Base-by-base conservation (phyloP, 2,888 invertebrate species). In the Caenorhabditis sp. region DNA sequence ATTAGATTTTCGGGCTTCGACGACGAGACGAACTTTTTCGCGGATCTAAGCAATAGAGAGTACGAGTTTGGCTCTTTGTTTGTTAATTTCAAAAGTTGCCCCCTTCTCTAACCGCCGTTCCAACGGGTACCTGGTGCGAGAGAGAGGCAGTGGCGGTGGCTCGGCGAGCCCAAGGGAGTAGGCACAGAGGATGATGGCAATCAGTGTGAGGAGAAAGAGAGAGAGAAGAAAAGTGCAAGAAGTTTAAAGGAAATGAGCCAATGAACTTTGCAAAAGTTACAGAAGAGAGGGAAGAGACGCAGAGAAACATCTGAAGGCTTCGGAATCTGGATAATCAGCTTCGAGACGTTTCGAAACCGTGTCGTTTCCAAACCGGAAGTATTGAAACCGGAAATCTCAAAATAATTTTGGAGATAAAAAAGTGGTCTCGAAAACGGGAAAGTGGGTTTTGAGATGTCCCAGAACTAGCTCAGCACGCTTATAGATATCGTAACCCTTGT, bases 1-100 rank as follows among this genome's bases (percentile, higher is more conserved):
- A 83, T 79, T 83, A 82, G 83, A 83, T 82, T 68, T 38, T 74
- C 26, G 28, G 51, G 44, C n/a, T n/a, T n/a, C n/a, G n/a, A n/a
- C n/a, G n/a, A n/a, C n/a, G n/a, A n/a, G n/a, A n/a, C 68, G 54
- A 64, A 63, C 61, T 66, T 63, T 58, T 82, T 73, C 59, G 58
- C 70, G 59, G 69, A 64, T 76, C 69, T 66, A 35, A 54, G 44
- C 47, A 61, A 41, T 35, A 58, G 31, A 47, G 61, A 63, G 73
- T 73, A 63, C 73, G 73, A 73, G 73, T 54, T 24, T 28, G 22
- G 16, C 58, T 69, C n/a, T n/a, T 44, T 74, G 44, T 73, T 80
- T 80, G 74, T 80, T 80, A 69, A 80, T 74, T 80, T 54, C 54
- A 68, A 64, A 44, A 63, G 35, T 54, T 64, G 63, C 76, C n/a